Conservation (phyloP, 1,140 invertebrate genomes). For the Trinorchestia longiramus region DNA sequence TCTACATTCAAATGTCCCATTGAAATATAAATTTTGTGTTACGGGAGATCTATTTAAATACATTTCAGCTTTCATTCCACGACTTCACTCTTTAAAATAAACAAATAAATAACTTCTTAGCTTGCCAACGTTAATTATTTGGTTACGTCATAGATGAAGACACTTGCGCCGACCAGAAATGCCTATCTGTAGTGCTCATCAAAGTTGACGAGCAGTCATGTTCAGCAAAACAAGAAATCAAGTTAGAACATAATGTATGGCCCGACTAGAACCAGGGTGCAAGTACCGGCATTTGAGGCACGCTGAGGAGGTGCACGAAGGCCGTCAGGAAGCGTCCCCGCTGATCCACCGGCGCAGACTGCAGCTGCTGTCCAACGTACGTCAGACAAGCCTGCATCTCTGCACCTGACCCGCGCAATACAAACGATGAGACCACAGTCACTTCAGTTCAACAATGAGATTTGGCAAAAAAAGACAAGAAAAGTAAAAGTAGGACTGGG, state of each 20-base stretch:
- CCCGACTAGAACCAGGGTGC: neutral
- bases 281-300: constrained; percentile 21
- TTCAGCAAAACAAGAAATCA: neutral
- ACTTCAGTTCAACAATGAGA: neutral
- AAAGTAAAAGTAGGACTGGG: no score
- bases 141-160: no score
- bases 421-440: neutral
- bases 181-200: no score
- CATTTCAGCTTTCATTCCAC: no score
- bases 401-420: neutral
- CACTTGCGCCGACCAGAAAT: no score
- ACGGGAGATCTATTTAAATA: no score
- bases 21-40: no score
- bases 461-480: neutral
- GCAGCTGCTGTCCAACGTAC: neutral
- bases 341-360: neutral
- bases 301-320: constrained; percentile 8
- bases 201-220: neutral
- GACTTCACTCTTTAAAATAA: no score
- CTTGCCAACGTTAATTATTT: no score
- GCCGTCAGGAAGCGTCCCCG: neutral
- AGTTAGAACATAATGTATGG: neutral
- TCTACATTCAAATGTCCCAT: no score
- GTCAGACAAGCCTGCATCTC: neutral
- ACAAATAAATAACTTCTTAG: no score